Evolutionary conservation across 2,113 vertebrate genomes (phyloP).

Genomic region (Odontophorus gujanensis): DNA sequence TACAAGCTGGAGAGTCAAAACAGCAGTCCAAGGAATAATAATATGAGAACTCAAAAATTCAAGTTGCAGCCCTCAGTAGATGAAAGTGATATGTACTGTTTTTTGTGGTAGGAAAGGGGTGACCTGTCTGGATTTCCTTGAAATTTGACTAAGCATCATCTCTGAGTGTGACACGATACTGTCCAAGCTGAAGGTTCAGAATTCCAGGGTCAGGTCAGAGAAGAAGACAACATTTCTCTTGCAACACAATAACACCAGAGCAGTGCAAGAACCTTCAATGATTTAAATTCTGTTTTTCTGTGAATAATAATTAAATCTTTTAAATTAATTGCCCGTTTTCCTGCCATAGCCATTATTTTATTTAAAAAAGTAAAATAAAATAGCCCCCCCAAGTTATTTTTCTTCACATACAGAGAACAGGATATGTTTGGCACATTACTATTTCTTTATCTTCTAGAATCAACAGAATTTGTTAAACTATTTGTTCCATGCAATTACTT

Average conservation of each 20-base stretch:
- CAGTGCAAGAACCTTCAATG: not conserved
- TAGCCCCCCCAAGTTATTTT: not conserved
- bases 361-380: not conserved
- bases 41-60: too few species aligned
- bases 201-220: too few species aligned
- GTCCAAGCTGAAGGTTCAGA: too few species aligned
- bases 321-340: not conserved
- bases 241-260: not conserved
- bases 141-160: too few species aligned
- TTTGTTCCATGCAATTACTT: not conserved
- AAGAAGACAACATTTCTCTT: too few species aligned
- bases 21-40: too few species aligned
- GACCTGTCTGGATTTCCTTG: too few species aligned
- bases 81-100: too few species aligned
- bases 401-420: not conserved
- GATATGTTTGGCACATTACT: not conserved
- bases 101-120: too few species aligned
- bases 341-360: not conserved
- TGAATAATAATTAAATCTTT: not conserved
- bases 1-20: too few species aligned
- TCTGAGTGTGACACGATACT: too few species aligned
- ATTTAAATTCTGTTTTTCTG: not conserved
- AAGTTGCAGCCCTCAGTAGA: too few species aligned
- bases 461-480: slow-evolving; percentile 10
- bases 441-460: not conserved